phyloP scores from a whole-genome alignment of 2,797 vertebrate genomes.

The Schizothorax lantsangensis region DNA sequence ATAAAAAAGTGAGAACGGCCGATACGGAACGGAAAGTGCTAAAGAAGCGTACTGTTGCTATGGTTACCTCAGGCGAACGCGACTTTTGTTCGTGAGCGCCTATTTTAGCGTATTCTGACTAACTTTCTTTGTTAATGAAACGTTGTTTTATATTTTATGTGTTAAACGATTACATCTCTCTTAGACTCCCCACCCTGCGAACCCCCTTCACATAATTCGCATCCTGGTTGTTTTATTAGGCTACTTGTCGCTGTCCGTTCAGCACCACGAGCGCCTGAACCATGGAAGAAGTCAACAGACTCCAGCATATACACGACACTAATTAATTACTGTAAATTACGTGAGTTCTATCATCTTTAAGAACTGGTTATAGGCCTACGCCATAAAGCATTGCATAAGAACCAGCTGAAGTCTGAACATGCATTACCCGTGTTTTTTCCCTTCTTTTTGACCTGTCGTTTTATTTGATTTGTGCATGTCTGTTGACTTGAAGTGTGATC shows the following conservation, averaged over 20 bases:
- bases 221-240: neutral
- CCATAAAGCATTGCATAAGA: neutral
- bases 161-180: neutral
- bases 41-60: neutral
- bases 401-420: neutral
- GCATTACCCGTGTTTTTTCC: neutral
- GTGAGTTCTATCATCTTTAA: neutral
- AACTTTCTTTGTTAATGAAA: neutral
- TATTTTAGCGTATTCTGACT: neutral
- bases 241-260: slow-evolving; percentile 62
- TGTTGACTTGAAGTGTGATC: neutral
- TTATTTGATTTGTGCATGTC: neutral
- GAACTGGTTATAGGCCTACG: neutral
- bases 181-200: neutral
- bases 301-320: neutral
- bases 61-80: neutral
- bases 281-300: neutral
- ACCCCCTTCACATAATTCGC: neutral
- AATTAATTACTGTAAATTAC: neutral
- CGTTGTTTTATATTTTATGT: neutral
- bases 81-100: neutral
- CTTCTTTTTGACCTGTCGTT: neutral
- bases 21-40: neutral
- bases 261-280: slow-evolving; percentile 52
- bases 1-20: neutral